These are phyloP conservation scores for Scolopax bukidnonensis DNA, from an alignment of 2,797 vertebrate genomes.

Conservation along the genomic window DNA sequence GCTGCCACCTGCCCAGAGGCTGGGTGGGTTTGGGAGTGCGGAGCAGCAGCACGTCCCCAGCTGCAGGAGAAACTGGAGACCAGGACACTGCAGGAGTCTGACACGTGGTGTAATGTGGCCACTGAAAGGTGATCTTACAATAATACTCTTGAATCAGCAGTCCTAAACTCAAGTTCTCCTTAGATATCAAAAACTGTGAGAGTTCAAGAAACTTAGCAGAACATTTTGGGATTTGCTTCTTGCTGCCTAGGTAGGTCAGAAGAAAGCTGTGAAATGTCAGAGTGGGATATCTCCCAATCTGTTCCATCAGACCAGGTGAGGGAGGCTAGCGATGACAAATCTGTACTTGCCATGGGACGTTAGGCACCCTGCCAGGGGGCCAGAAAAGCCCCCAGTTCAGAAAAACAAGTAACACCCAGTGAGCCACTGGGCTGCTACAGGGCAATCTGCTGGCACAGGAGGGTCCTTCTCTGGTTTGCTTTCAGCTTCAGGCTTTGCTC, in stretches of 20 bases:
- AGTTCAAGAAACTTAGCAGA: neutral
- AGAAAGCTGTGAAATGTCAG: neutral
- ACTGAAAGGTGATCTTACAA: neutral
- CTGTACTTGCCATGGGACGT: neutral
- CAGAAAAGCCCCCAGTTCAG: neutral
- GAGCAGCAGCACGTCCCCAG: neutral
- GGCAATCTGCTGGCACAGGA: neutral
- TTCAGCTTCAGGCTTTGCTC: neutral
- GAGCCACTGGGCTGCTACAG: neutral
- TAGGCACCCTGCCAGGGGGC: neutral
- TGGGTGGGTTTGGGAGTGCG: neutral
- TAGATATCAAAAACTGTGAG: neutral
- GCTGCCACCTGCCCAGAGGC: neutral
- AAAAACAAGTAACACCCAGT: neutral
- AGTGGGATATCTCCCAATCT: rapidly evolving
- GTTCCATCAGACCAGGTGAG: neutral
- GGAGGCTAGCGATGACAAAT: neutral
- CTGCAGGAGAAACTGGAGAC: neutral
- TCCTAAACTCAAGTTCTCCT: neutral
- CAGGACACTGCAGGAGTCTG: neutral
- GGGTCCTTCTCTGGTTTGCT: neutral
- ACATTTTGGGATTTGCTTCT: neutral
- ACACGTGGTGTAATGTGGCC: rapidly evolving
- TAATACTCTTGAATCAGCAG: neutral
- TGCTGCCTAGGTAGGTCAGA: neutral